Evolutionary conservation across 2,113 vertebrate species (phyloP).

Genomic region (Barnardius zonarius): DNA sequence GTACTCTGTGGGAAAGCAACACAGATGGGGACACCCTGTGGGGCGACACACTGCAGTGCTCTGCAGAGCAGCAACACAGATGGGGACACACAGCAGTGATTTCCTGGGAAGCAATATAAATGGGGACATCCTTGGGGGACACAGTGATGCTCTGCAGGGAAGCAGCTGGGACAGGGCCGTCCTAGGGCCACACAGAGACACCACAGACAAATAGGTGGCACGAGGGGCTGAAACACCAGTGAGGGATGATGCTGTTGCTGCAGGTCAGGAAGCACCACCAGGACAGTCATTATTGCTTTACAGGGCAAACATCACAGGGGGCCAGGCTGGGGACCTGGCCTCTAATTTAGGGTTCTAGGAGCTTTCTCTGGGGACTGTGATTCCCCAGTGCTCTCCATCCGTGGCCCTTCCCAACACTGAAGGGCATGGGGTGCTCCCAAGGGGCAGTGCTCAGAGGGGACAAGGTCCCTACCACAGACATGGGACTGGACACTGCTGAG

Average conservation of each 20-base stretch:
- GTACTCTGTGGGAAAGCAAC: neutral
- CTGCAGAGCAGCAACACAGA: neutral
- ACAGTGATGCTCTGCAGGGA: neutral
- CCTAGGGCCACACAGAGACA: neutral
- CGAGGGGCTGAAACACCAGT: neutral
- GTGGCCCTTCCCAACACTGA: rapidly evolving
- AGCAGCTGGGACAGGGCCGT: neutral
- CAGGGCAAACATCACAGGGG: neutral
- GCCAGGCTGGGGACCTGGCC: neutral
- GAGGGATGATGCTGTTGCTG: rapidly evolving
- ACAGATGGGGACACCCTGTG: neutral
- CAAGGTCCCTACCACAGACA: neutral
- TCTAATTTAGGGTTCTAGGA: neutral
- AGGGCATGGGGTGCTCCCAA: rapidly evolving
- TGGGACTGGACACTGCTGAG: rapidly evolving
- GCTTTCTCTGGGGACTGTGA: neutral
- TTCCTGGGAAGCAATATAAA: rapidly evolving
- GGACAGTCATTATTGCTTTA: conserved; percentile 17
- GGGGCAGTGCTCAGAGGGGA: rapidly evolving
- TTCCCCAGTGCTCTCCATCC: neutral
- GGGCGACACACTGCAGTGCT: neutral
- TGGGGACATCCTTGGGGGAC: neutral
- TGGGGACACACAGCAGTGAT: neutral
- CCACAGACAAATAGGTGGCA: neutral
- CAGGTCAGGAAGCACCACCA: rapidly evolving